phyloP scores from a whole-genome alignment of 2,113 vertebrate species.

The Platichthys flesus region DNA sequence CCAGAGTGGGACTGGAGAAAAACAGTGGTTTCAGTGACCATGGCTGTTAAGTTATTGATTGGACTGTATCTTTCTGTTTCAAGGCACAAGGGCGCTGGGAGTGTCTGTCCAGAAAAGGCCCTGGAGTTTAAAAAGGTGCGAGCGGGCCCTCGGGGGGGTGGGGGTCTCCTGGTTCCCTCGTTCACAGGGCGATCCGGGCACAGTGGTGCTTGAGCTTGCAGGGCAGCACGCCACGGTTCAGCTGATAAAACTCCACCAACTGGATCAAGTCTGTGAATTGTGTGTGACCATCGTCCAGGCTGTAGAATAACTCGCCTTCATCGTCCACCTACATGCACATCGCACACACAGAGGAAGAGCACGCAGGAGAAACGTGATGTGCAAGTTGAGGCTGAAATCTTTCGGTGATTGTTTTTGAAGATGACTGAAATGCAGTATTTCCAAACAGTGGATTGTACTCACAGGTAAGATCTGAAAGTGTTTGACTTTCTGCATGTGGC shows the following conservation, averaged over 20 bases:
- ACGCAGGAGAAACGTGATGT: no score
- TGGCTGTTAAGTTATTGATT: slow-evolving; percentile 27
- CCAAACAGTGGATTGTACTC: slow-evolving; percentile 75
- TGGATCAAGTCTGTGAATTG: slow-evolving; percentile 97
- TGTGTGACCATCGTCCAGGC: slow-evolving; percentile 94
- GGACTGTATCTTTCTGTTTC: slow-evolving; percentile 49
- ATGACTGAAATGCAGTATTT: neutral
- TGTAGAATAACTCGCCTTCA: slow-evolving; percentile 90
- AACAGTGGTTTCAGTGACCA: slow-evolving; percentile 57
- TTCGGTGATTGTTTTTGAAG: neutral
- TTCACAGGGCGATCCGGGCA: slow-evolving; percentile 88
- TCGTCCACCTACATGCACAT: slow-evolving; percentile 87
- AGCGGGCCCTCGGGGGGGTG: slow-evolving; percentile 7
- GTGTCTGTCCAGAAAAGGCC: slow-evolving; percentile 57
- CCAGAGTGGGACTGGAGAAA: slow-evolving; percentile 13
- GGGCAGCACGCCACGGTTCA: slow-evolving; percentile 94
- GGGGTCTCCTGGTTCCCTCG: slow-evolving; percentile 35
- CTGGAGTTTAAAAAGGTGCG: slow-evolving; percentile 53
- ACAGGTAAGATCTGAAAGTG: slow-evolving; percentile 98
- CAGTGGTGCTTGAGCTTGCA: slow-evolving; percentile 98
- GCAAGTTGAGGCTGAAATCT: neutral
- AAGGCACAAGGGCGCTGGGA: slow-evolving; percentile 74
- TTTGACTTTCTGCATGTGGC: slow-evolving; percentile 96
- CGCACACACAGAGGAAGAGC: neutral
- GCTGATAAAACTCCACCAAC: slow-evolving; percentile 97